Base-by-base conservation (phyloP, 2,113 vertebrate species). In the Oplegnathus fasciatus region DNA sequence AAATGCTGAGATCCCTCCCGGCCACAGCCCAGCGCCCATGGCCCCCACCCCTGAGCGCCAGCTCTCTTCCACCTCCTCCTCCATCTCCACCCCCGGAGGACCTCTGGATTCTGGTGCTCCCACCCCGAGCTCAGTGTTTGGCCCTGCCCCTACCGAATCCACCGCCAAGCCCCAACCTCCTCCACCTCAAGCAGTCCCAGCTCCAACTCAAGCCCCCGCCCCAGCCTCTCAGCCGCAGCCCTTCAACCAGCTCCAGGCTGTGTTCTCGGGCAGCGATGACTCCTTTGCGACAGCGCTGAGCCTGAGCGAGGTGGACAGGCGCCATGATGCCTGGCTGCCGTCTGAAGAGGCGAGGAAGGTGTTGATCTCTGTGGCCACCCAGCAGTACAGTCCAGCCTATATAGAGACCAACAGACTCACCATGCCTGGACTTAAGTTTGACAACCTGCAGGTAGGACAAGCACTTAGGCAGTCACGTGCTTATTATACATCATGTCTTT, bases 371-470 rank as follows among this genome's bases (percentile, higher is more conserved):
- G 95, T 99, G 28, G 97, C 97, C 2, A 97, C 97, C 0, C 98
- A 98, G 26, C 98, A 98, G 10, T 96, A 96, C 76, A 95, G 94
- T 72, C 88, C 96, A 0, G 88, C 96, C 8, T 97, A 97, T 11
- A 89, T 97, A 15, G 98, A 98, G 82, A 96, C 95, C 86, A 97
- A 96, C 76, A 97, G 96, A 83, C 96, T 98, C 75, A 97, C 98
- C 68, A 99, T 99, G 98, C 98, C 98, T 0, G 98, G 98, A 71
- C 96, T 99, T 88, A 98, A 97, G 94, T 99, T 99, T 24, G 98
- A 99, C 94, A 99, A 99, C 91, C 95, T 99, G 77, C 98, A 99
- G 97, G 98, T 99, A 95, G 14, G 82, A 81, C 15, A 44, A 30
- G 24, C 34, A 37, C 20, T 8, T 7, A 5, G 24, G 6, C 9